Evolutionary conservation across 2,888 invertebrate genomes (phyloP), one percentile per base, ranked within the genome.

Genomic region (Oligia latruncula): DNA sequence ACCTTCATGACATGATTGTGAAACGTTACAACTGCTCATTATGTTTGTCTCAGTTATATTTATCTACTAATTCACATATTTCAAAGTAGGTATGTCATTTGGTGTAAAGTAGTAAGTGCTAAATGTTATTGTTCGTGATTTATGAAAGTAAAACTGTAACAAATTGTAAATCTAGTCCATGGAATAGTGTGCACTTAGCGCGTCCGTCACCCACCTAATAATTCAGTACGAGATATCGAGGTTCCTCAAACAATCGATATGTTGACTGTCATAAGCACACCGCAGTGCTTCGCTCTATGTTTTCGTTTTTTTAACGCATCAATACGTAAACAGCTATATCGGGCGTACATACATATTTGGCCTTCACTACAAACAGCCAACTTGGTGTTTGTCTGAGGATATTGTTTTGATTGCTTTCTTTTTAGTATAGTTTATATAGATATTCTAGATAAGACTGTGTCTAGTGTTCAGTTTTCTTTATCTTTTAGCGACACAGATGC

Each of bases 101-200:
- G 55, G 75, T 78, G 60, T n/a, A 67, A 78, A 86, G 62, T 60
- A 73, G 76, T 73, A 81, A 86, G 82, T 81, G 85, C 81, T 87
- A 87, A 85, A 80, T 78, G 81, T 80, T 80, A 80, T 82, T 86
- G 82, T 87, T 86, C 79, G 77, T 60, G 71, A 81, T 77, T 66
- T 74, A 82, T 74, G 84, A 88, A 88, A 88, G 88, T 88, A 88
- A 88, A 87, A 88, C 78, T 82, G 77, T 74, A 71, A 77, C 79
- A 78, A 68, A 74, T 71, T 70, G 46, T 70, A 55, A 80, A 87
- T 83, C 74, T 78, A 85, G 84, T 73, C 17, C 82, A 74, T 72
- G 40, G 74, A 79, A 74, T 70, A 77, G 40, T 77, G 40, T 78
- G 46, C 73, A 74, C 70, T 78, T 73, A 78, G 67, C 68, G 76